These are phyloP conservation scores for Antrozous pallidus DNA, from an alignment of 2,797 vertebrate species.

Conservation along the genomic window DNA sequence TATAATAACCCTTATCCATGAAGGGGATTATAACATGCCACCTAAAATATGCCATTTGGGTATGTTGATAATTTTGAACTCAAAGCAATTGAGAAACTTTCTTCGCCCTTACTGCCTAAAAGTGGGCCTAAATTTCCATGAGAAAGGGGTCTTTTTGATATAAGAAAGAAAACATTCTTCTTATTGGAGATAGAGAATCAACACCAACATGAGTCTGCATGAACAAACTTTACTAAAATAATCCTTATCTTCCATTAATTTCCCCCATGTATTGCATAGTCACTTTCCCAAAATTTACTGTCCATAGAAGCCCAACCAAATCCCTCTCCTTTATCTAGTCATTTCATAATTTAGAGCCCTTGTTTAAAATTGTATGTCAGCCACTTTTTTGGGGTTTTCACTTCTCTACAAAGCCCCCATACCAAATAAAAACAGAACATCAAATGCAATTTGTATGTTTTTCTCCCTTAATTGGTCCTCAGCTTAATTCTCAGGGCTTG, in stretches of 20 bases:
- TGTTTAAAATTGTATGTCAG: neutral
- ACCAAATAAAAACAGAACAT: neutral
- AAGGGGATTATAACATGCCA: neutral
- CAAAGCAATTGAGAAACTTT: neutral
- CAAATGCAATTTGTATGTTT: neutral
- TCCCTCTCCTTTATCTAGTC: neutral
- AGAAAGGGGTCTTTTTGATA: neutral
- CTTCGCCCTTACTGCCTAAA: neutral
- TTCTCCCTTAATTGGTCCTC: neutral
- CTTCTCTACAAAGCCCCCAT: neutral
- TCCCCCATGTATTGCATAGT: neutral
- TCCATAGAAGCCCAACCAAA: neutral
- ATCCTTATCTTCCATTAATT: neutral
- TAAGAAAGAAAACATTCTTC: neutral
- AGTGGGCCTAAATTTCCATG: neutral
- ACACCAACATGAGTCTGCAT: neutral
- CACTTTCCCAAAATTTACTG: neutral
- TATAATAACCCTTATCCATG: neutral
- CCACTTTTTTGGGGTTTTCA: neutral
- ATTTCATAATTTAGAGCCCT: neutral
- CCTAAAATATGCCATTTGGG: neutral
- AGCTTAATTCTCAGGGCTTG: neutral
- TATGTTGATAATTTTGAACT: conserved; percentile 27
- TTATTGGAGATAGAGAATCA: neutral
- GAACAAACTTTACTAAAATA: conserved; percentile 4